Evolutionary conservation across 2,888 invertebrate genomes (phyloP).

Genomic region (Pherbina coryleti): DNA sequence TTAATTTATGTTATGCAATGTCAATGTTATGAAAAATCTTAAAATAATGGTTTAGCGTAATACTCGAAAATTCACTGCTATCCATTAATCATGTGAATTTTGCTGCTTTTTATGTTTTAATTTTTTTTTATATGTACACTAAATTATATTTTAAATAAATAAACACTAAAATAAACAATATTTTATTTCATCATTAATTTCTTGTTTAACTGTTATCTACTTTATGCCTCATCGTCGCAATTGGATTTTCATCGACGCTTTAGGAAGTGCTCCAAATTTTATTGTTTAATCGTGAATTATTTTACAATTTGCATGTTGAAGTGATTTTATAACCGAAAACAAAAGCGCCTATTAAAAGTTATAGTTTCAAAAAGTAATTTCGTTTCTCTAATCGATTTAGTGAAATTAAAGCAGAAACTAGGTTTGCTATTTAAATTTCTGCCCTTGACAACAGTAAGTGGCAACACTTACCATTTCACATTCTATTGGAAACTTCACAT

Average conservation of each 20-base stretch:
- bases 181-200: conserved; percentile 5
- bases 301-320: no score
- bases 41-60: neutral
- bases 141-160: conserved; percentile 41
- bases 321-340: no score
- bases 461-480: no score
- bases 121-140: conserved; percentile 34
- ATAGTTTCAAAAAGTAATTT: no score
- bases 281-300: no score
- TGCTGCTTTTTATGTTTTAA: conserved; percentile 33
- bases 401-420: no score
- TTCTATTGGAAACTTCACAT: no score
- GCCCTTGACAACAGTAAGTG: no score
- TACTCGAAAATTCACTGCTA: conserved; percentile 26
- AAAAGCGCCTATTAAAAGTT: neutral
- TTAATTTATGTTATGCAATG: conserved; percentile 15
- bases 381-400: no score
- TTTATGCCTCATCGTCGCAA: neutral
- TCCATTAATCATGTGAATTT: conserved; percentile 1
- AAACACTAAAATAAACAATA: neutral
- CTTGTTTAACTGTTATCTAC: neutral
- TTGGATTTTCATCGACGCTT: neutral
- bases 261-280: no score
- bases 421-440: no score
- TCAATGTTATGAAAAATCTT: neutral